phyloP scores from a whole-genome alignment of 2,797 vertebrate species.

The Pangasius djambal region DNA sequence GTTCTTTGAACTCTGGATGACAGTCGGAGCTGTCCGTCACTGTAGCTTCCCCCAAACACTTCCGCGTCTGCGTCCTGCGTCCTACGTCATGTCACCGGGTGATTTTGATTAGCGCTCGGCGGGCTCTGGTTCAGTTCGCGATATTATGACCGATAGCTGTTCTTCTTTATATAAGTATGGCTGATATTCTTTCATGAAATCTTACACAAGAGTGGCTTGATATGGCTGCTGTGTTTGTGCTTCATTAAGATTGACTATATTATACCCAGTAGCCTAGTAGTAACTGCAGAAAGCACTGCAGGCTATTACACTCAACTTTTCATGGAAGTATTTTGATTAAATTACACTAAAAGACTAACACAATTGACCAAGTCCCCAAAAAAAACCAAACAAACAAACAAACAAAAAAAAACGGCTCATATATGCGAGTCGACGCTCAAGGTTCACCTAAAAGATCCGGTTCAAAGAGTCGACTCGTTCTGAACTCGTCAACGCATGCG shows the following conservation, averaged over 20 bases:
- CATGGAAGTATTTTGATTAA: background rate
- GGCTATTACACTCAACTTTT: background rate
- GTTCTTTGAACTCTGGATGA: background rate
- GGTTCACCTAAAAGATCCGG: background rate
- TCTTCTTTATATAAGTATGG: background rate
- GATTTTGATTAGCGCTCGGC: background rate
- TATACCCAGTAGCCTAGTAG: background rate
- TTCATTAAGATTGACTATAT: background rate
- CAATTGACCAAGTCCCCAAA: background rate
- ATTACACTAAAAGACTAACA: background rate
- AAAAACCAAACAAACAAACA: background rate
- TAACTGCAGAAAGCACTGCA: no score
- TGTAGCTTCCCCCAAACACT: background rate
- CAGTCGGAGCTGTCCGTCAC: fast-evolving
- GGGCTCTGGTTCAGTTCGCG: background rate
- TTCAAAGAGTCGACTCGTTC: background rate
- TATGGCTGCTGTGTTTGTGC: background rate
- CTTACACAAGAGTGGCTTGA: background rate
- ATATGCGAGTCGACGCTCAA: background rate
- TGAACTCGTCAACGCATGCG: background rate
- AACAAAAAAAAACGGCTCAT: background rate
- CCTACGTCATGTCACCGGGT: background rate
- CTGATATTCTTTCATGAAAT: background rate
- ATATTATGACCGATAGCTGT: background rate
- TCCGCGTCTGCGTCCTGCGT: background rate